Conservation (phyloP, 2,113 vertebrate genomes). For the Chaenogobius annularis region DNA sequence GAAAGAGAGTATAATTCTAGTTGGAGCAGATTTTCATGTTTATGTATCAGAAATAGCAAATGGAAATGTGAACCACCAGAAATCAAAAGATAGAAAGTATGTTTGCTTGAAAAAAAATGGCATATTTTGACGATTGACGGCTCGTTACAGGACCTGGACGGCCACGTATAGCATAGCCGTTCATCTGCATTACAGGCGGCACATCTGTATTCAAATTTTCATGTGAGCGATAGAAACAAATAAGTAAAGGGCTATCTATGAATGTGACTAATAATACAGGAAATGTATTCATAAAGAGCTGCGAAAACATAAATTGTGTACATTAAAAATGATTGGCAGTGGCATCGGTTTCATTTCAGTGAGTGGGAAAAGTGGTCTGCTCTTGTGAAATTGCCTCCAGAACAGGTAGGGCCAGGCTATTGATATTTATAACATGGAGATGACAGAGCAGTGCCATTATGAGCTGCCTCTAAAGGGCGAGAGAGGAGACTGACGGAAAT, state of each 20-base stretch:
- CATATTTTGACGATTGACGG: constrained; percentile 27
- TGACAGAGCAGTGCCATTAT: constrained; percentile 50
- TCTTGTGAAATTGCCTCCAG: constrained; percentile 34
- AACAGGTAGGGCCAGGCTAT: constrained; percentile 32
- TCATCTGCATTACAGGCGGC: constrained; percentile 33
- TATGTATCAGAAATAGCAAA: constrained; percentile 69
- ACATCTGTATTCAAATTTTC: constrained; percentile 41
- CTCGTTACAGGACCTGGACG: constrained; percentile 44
- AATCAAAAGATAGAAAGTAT: constrained; percentile 64
- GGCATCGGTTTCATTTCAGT: constrained; percentile 23
- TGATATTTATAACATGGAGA: constrained; percentile 68
- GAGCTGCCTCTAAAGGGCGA: constrained; percentile 24
- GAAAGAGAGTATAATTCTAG: constrained; percentile 43
- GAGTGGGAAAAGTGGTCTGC: constrained; percentile 34
- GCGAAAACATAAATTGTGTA: constrained; percentile 25
- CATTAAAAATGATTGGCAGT: constrained; percentile 35
- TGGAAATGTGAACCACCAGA: constrained; percentile 49
- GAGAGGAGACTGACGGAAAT: constrained; percentile 33
- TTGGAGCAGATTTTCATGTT: constrained; percentile 62
- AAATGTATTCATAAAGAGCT: constrained; percentile 9
- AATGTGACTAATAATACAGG: constrained; percentile 20
- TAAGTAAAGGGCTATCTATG: constrained; percentile 7
- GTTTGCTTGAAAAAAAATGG: constrained; percentile 42
- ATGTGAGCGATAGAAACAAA: background rate
- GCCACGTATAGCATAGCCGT: constrained; percentile 39